Evolutionary conservation across 1,140 invertebrate species (phyloP).

Genomic region (Atta texana): DNA sequence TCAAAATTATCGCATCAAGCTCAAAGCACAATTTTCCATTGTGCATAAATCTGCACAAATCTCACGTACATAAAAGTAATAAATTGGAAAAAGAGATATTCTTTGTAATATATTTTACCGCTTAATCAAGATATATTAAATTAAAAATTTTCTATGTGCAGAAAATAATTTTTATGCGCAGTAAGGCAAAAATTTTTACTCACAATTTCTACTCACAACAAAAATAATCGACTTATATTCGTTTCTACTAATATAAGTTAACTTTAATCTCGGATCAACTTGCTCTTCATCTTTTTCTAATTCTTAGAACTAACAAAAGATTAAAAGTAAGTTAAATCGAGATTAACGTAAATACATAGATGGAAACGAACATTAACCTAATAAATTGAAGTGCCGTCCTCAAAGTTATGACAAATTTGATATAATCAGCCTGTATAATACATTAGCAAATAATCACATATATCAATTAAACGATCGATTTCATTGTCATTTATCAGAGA

Average conservation of each 20-base stretch:
- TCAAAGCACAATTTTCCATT: constrained; percentile 33
- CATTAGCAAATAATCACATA: not conserved
- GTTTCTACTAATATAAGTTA: no score
- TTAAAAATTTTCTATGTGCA: not conserved
- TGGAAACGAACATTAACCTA: not conserved
- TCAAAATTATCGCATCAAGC: constrained; percentile 20
- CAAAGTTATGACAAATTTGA: not conserved
- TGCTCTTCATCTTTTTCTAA: no score
- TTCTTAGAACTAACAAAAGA: no score
- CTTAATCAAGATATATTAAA: constrained; percentile 26
- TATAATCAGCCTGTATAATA: not conserved
- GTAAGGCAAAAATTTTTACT: not conserved
- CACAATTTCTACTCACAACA: not conserved
- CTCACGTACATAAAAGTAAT: constrained; percentile 25
- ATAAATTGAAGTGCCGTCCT: not conserved
- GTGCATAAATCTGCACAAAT: constrained; percentile 20
- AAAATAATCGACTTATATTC: not conserved
- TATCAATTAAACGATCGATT: constrained; percentile 11
- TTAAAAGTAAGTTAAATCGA: no score
- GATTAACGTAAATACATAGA: no score
- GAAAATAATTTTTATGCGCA: not conserved
- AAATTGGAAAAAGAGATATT: constrained; percentile 21
- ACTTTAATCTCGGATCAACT: no score
- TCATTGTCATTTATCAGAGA: constrained; percentile 41
- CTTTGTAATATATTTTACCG: constrained; percentile 16